These are phyloP conservation scores for Phasia obesa DNA, from an alignment of 2,888 invertebrate species.

Conservation along the genomic window DNA sequence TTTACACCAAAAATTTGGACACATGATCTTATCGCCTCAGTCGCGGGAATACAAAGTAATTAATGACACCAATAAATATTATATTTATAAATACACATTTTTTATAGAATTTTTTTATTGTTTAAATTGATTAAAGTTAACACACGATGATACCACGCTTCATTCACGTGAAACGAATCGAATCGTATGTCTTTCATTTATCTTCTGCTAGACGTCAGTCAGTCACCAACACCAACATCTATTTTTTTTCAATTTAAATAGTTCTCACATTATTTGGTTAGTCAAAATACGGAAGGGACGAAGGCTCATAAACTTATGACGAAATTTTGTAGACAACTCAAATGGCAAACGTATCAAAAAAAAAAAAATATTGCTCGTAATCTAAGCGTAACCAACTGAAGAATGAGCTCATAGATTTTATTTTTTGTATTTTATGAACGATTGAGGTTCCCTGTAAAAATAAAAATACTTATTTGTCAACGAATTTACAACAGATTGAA, in stretches of 20 bases:
- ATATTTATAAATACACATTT: conserved; percentile 3
- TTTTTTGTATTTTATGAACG: too few species aligned
- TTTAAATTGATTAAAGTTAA: conserved; percentile 15
- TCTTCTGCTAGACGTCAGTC: too few species aligned
- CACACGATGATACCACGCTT: neutral
- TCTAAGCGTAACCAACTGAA: too few species aligned
- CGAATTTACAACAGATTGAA: too few species aligned
- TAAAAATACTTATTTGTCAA: too few species aligned
- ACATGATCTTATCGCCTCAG: conserved; percentile 29
- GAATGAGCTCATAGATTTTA: too few species aligned
- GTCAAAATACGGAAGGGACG: neutral
- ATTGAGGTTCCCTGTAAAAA: too few species aligned
- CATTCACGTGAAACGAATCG: conserved; percentile 48
- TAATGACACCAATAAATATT: conserved; percentile 29
- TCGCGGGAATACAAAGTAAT: conserved; percentile 8
- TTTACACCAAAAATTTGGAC: neutral
- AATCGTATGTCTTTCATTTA: neutral
- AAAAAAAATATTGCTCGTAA: too few species aligned
- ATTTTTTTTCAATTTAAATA: too few species aligned
- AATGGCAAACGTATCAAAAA: conserved; percentile 1
- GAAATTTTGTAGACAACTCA: conserved; percentile 5
- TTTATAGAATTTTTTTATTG: conserved; percentile 6
- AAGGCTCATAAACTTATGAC: conserved; percentile 22
- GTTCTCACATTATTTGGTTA: too few species aligned
- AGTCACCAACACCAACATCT: too few species aligned